phyloP scores from a whole-genome alignment of 2,888 invertebrate genomes.

The Bugulina stolonifera region DNA sequence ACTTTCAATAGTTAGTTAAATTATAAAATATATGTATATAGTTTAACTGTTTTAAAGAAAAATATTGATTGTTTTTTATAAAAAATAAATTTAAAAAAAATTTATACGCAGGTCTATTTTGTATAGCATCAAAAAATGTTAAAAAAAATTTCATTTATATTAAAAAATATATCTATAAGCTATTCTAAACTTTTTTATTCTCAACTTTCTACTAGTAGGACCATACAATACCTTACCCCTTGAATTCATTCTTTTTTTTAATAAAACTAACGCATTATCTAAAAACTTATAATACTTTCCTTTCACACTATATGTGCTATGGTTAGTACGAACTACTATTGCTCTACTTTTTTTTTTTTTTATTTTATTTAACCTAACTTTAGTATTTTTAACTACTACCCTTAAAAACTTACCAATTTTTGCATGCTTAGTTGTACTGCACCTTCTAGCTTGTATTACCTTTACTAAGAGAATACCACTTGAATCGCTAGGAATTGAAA shows the following conservation, averaged over 20 bases:
- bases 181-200: not conserved
- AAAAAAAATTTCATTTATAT: not conserved
- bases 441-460: not conserved
- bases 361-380: not conserved
- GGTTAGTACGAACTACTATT: not conserved
- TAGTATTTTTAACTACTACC: not conserved
- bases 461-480: not conserved
- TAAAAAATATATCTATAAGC: not conserved
- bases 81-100: not conserved
- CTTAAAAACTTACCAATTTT: not conserved
- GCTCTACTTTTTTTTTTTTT: not conserved
- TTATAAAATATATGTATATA: not conserved
- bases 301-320: not conserved
- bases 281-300: not conserved
- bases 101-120: not conserved
- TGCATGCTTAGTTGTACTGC: not conserved
- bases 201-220: not conserved
- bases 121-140: not conserved
- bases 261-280: not conserved
- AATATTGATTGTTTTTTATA: not conserved
- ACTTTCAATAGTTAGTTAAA: not conserved
- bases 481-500: not conserved
- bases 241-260: not conserved
- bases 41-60: not conserved
- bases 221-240: not conserved